Evolutionary conservation across 2,888 invertebrate species (phyloP), one percentile per base, ranked within the genome.

Genomic region (Agonopterix heracliana): DNA sequence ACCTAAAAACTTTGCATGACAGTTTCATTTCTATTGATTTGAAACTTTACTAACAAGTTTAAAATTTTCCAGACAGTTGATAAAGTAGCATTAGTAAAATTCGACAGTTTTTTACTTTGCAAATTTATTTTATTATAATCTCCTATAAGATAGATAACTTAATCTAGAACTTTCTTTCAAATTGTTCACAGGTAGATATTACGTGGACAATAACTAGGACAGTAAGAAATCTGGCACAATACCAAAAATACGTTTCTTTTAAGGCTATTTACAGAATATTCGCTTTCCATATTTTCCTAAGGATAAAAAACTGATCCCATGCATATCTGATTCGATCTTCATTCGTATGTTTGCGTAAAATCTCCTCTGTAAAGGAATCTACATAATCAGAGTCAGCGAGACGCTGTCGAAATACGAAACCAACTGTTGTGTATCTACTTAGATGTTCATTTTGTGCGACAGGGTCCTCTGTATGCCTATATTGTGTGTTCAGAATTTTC

Each of bases 251-350:
- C 63, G 56, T 61, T 63, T 65, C 63, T 67, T 70, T 74, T 68
- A 71, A 75, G 73, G 71, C 67, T 76, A 69, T 74, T 72, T 75
- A 77, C 70, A 60, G 63, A 70, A 74, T 71, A 71, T 70, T 63
- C 57, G 53, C 47, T 72, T 70, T 63, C 65, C 67, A 79, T 76
- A 78, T 77, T 74, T 77, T 71, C 50, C 60, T 64, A 64, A 71
- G 73, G 71, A 77, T 77, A 78, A 78, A 74, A 77, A 75, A 78
- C 78, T 74, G 79, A 80, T 80, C 77, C 80, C 74, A 81, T 81
- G 78, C 80, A 81, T 81, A 83, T 81, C 77, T 81, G 81, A 81
- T 82, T 80, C 74, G 80, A 77, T 81, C 75, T 75, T 75, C 78
- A 78, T 80, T 78, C 77, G 71, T 76, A 75, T 77, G 76, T 81